Percentiles rank a stretch among this genome's conserved stretches.
phyloP scores from a whole-genome alignment of 2,888 invertebrate genomes.

The Erannis defoliaria region DNA sequence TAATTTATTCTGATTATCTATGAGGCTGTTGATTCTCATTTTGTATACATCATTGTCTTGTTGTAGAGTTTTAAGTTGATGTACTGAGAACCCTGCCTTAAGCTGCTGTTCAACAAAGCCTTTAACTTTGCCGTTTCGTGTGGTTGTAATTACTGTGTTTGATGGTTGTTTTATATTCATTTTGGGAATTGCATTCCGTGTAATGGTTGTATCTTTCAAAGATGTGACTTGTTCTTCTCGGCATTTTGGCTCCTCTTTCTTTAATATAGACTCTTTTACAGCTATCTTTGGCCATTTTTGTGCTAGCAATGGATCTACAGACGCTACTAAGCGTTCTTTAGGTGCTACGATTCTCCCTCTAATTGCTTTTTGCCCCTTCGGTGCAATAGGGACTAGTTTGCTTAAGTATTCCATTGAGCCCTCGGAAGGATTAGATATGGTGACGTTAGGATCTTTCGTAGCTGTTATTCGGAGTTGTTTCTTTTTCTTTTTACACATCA shows the following conservation, averaged over 20 bases:
- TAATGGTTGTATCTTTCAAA: not conserved
- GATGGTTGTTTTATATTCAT: not conserved
- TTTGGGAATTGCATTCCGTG: not conserved
- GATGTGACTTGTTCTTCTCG: not conserved
- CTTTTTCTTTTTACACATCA: not conserved
- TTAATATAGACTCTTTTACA: not conserved
- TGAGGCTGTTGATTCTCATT: not conserved
- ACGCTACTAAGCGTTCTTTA: not conserved
- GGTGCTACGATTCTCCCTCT: not conserved
- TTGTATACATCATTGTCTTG: slow-evolving; percentile 18
- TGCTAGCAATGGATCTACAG: not conserved
- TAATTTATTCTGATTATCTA: slow-evolving; percentile 1
- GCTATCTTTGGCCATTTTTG: not conserved
- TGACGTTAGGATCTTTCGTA: not conserved
- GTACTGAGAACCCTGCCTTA: not conserved
- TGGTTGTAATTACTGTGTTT: not conserved
- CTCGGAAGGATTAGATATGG: not conserved
- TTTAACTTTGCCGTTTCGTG: not conserved
- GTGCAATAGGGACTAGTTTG: slow-evolving; percentile 16
- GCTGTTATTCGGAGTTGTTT: not conserved
- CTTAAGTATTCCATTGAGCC: slow-evolving; percentile 14
- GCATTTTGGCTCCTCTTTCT: not conserved
- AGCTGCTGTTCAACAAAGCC: not conserved
- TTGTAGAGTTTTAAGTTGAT: slow-evolving; percentile 2
- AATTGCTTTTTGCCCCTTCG: not conserved